A percentile compares a stretch with the other conserved stretches of the same genome.
Conservation (phyloP, 1,140 invertebrate genomes). For the Pteromalus puparum region DNA sequence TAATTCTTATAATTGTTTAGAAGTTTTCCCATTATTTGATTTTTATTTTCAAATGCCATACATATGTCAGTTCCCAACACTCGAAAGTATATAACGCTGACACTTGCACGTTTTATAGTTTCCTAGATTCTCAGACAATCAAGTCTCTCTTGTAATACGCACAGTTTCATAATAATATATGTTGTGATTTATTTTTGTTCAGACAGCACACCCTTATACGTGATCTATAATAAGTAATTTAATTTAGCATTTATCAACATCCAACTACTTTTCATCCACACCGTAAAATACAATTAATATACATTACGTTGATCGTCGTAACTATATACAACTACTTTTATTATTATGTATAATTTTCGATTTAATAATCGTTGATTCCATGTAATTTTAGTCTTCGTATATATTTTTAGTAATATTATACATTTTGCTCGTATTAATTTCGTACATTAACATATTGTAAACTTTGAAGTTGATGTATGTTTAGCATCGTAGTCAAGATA, state of each 20-base stretch:
- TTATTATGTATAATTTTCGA: conserved; percentile 21
- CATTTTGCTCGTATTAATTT: background rate
- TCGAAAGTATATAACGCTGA: conserved; percentile 6
- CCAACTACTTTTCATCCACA: background rate
- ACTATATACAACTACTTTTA: background rate
- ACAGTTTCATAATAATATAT: background rate
- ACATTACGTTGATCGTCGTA: background rate
- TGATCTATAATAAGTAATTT: background rate
- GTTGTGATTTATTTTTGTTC: background rate
- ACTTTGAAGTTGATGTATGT: background rate
- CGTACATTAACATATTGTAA: conserved; percentile 9
- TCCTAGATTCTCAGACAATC: background rate
- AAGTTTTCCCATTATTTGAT: conserved; percentile 31
- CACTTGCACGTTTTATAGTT: conserved; percentile 16
- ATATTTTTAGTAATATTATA: conserved; percentile 30
- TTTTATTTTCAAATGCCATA: conserved; percentile 32
- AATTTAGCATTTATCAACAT: background rate
- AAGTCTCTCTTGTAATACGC: background rate
- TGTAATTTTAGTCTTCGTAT: conserved; percentile 10
- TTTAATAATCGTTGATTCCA: conserved; percentile 15
- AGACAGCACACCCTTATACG: background rate
- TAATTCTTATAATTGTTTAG: conserved; percentile 62
- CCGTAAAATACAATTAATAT: background rate
- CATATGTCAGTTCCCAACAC: background rate
- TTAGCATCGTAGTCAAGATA: background rate